phyloP scores from a whole-genome alignment of 2,113 vertebrate genomes.

The Megatriorchis doriae region DNA sequence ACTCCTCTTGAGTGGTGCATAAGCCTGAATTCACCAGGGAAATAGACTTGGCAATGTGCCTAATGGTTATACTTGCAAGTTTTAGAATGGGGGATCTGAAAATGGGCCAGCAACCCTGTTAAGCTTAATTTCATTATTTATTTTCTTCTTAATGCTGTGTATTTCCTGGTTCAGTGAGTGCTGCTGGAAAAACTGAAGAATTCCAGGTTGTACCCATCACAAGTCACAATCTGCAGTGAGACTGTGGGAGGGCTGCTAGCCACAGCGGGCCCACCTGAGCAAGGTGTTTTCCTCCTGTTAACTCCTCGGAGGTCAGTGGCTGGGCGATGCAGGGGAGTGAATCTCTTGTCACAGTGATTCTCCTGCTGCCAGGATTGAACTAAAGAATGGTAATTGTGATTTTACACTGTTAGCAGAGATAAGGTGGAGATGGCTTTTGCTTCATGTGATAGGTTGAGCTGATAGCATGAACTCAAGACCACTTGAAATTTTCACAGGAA shows the following conservation, averaged over 20 bases:
- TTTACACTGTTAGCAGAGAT: neutral
- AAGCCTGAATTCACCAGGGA: slow-evolving; percentile 56
- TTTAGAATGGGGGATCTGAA: slow-evolving; percentile 64
- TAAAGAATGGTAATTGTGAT: neutral
- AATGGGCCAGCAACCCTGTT: slow-evolving; percentile 64
- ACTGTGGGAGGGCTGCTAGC: neutral
- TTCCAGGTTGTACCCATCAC: neutral
- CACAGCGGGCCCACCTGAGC: neutral
- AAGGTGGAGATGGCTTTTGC: neutral
- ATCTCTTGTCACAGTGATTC: neutral
- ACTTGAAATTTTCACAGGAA: neutral
- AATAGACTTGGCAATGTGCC: slow-evolving; percentile 53
- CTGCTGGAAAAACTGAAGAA: neutral
- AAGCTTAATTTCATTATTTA: slow-evolving; percentile 64
- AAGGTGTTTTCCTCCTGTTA: neutral
- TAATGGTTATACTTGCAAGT: slow-evolving; percentile 62
- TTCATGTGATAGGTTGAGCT: neutral
- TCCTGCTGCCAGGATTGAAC: neutral
- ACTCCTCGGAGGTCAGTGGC: neutral
- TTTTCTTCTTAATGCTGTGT: slow-evolving; percentile 40
- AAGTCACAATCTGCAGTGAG: neutral
- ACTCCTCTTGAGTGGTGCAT: slow-evolving; percentile 53
- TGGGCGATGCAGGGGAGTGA: neutral
- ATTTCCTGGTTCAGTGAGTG: slow-evolving; percentile 13
- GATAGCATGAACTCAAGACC: neutral